phyloP scores from a whole-genome alignment of 37 sponge, comb jelly and placozoan genomes.

The Axinella damicornis region DNA sequence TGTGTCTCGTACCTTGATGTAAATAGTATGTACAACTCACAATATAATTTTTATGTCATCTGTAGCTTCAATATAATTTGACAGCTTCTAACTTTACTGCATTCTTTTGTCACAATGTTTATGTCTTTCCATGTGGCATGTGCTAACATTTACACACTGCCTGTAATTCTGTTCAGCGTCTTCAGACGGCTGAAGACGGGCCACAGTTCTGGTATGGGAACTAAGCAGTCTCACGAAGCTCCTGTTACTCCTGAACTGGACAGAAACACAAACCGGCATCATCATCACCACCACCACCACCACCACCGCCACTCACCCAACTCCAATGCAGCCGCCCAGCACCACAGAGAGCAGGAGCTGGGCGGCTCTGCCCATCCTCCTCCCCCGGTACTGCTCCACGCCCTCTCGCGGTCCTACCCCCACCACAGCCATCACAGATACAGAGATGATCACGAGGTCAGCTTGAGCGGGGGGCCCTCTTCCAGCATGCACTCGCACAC shows the following conservation, averaged over 20 bases:
- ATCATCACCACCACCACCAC: neutral
- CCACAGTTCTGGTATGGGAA: conserved; percentile 7
- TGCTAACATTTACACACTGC: no score
- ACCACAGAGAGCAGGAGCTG: neutral
- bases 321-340: neutral
- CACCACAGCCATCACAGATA: neutral
- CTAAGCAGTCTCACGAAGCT: conserved; percentile 37
- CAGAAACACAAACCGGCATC: neutral
- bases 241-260: neutral
- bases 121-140: no score
- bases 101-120: no score
- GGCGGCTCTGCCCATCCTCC: neutral
- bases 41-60: no score
- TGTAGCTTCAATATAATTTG: no score
- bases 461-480: neutral
- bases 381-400: neutral
- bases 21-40: no score
- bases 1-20: no score
- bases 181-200: neutral
- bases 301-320: neutral
- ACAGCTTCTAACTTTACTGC: no score
- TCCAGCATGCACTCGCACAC: no score
- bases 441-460: neutral
- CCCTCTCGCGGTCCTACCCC: neutral
- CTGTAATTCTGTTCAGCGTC: neutral